These are phyloP conservation scores for Zaprionus camerounensis DNA, from an alignment of 1,140 invertebrate genomes.

Conservation along the genomic window DNA sequence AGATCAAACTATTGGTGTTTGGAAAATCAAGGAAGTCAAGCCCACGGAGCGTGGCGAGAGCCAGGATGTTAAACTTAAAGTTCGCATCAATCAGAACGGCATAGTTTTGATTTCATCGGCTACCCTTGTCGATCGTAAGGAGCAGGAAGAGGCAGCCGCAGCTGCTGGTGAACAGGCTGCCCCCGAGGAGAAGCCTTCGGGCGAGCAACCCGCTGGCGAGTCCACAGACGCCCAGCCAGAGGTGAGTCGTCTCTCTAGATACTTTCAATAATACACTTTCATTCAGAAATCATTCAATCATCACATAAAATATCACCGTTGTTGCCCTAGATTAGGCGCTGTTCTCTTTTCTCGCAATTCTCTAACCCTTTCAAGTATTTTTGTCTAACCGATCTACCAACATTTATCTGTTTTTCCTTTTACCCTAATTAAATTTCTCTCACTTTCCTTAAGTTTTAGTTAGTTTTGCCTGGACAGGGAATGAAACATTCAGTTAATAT, in stretches of 20 bases:
- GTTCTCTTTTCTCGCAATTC: conserved; percentile 26
- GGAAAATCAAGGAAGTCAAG: conserved; percentile 93
- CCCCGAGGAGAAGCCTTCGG: conserved; percentile 70
- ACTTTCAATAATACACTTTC: neutral
- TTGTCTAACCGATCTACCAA: conserved; percentile 32
- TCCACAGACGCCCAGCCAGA: conserved; percentile 85
- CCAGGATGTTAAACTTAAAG: conserved; percentile 98
- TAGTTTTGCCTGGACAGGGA: conserved; percentile 10
- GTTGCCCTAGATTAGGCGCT: conserved; percentile 42
- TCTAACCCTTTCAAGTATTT: conserved; percentile 36
- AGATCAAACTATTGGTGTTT: conserved; percentile 92
- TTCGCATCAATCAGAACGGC: conserved; percentile 96
- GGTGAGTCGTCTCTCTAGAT: conserved; percentile 74
- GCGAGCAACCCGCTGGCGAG: conserved; percentile 84
- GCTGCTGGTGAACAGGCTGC: conserved; percentile 55
- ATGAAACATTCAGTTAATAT: conserved; percentile 28
- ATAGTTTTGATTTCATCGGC: conserved; percentile 95
- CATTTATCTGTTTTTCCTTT: conserved; percentile 5
- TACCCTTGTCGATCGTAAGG: conserved; percentile 92
- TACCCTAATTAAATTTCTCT: conserved; percentile 9
- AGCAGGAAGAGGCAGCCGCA: conserved; percentile 86
- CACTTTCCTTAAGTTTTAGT: conserved; percentile 12
- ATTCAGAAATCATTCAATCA: conserved; percentile 15
- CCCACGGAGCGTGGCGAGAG: conserved; percentile 94
- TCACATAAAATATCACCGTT: conserved; percentile 10